Base-by-base conservation (phyloP, 2,113 vertebrate genomes). In the Apteryx owenii region DNA sequence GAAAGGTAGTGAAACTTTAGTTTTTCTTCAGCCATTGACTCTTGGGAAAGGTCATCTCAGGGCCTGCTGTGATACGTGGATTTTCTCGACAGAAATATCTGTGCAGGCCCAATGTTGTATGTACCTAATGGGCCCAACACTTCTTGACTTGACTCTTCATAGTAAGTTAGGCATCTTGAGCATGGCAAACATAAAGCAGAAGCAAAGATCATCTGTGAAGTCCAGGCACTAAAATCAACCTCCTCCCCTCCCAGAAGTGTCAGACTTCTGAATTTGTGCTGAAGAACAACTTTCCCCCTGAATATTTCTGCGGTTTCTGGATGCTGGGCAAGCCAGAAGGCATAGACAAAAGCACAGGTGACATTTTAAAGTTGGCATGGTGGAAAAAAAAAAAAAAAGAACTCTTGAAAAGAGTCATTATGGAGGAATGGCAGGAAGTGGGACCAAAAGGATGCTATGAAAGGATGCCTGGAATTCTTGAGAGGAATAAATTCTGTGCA, bases 61-160 rank as follows among this genome's bases (percentile, higher is more conserved):
- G 33, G 22, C 33, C 50, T 65, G n/a, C 8, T 84, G n/a, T 46
- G 18, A 79, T 28, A 48, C 62, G 80, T 84, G 42, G 44, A 53
- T 87, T 95, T 82, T 81, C 53, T 60, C 78, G 81, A 70, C 25
- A 85, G 73, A 72, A 89, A 51, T 71, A 40, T 61, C 81, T 93
- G 48, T 85, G 17, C 66, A 80, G 44, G 26, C 25, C 93, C 78
- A 66, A 38, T 69, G 31, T 33, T 64, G 42, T 28, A 15, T 38
- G 9, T 42, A 65, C 28, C 15, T 89, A 66, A 76, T 28, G 70
- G 38, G 28, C 28, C 87, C 64, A 72, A 60, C 50, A 28, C 36
- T 48, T 28, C 44, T 51, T 38, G 36, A 38, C 36, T 38, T 66
- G 38, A 44, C 25, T 72, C 58, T 89, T 56, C 28, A 36, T 2